Percentiles rank a stretch among this genome's conserved stretches.
phyloP scores from a whole-genome alignment of 30 jellyfish, hydroid and myxozoan genomes.

The Hydra vulgaris region DNA sequence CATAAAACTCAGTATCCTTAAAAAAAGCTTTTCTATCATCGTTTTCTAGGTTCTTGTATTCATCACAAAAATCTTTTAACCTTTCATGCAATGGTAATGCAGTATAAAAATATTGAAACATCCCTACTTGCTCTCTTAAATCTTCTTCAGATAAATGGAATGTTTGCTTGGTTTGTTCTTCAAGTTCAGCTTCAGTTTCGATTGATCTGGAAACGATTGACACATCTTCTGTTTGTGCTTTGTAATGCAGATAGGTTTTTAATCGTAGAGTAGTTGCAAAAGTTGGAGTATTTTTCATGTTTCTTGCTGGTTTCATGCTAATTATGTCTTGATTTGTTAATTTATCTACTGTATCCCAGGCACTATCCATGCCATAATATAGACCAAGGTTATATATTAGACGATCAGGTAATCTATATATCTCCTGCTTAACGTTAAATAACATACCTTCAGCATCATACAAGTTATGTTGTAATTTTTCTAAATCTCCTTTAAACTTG shows the following conservation, averaged over 20 bases:
- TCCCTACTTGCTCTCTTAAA: not conserved
- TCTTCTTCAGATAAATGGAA: not conserved
- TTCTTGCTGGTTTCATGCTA: not conserved
- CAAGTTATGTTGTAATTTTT: not conserved
- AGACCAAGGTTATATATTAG: not conserved
- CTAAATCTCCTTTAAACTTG: not conserved
- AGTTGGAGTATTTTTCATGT: not conserved
- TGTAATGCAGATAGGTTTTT: not conserved
- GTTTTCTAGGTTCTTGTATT: no score
- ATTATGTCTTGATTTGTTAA: not conserved
- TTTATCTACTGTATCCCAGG: not conserved
- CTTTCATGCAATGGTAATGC: not conserved
- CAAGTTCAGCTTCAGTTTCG: not conserved
- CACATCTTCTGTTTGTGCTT: not conserved
- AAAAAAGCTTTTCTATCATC: no score
- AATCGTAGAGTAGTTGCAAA: not conserved
- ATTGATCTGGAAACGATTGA: not conserved
- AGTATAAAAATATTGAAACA: not conserved
- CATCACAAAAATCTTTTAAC: not conserved
- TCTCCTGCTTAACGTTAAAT: not conserved
- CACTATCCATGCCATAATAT: not conserved
- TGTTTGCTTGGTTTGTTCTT: not conserved
- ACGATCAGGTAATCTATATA: not conserved
- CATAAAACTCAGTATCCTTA: not conserved
- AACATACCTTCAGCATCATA: not conserved